Evolutionary conservation across 2,113 vertebrate species (phyloP), one percentile per base, ranked within the genome.

Genomic region (Junco hyemalis): DNA sequence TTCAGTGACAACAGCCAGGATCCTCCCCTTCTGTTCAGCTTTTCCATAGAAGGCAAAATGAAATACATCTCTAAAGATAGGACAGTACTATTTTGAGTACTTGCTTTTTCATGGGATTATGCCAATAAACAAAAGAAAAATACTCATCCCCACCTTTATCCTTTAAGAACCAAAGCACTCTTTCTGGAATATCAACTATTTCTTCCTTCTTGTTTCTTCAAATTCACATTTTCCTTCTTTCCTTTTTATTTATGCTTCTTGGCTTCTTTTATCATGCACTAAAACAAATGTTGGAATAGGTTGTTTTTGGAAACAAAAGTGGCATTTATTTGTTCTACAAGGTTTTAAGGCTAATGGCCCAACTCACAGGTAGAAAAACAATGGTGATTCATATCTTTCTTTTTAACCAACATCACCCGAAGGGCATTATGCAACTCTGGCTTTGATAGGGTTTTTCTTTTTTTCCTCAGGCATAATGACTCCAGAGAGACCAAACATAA

Each of bases 11-110:
- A 79, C 84, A 96, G 81, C 77, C 87, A 94, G 95, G 86, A 93
- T 82, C 72, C 66, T 96, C 89, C 94, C 87, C 80, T 97, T 97
- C 96, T 97, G 91, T 94, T 96, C 90, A 94, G 90, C 66, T 95
- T 96, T 96, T 92, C 96, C 96, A 93, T 95, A 96, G 92, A 98
- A 97, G 97, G 96, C 18, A 79, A 97, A 95, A 96, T 73, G 64
- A 83, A 96, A 97, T 88, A 89, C 57, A 12, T 79, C 92, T 96
- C 94, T 91, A 93, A 89, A 97, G 93, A 96, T 89, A 98, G 81
- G 56, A 64, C 54, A 42, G 69, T 36, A 17, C 92, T 95, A 90
- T 93, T 94, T 57, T 91, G 76, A 95, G 93, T 95, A 33, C 88
- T 90, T 96, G 91, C 78, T 94, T 92, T 96, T 97, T 94, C 63